These are phyloP conservation scores for Montipora sp. DNA, from an alignment of 64 coral and sea anemone genomes.

Conservation along the genomic window DNA sequence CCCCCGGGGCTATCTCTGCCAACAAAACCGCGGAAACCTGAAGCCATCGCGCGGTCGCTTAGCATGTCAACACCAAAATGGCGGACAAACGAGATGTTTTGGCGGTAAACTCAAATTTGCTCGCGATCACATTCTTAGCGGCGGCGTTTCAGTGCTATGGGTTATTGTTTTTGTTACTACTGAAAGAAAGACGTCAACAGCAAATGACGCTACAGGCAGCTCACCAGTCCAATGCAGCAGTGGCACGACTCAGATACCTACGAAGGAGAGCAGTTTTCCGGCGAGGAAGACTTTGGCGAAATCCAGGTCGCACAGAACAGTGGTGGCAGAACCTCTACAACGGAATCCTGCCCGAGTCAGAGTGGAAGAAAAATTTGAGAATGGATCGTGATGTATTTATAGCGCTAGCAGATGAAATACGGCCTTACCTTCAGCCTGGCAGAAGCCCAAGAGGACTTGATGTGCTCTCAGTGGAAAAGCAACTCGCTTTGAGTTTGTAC, in stretches of 20 bases:
- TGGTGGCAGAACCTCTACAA: too few relatives aligned
- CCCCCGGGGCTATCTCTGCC: too few relatives aligned
- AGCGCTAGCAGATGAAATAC: conserved; percentile 32
- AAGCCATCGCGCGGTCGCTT: not conserved
- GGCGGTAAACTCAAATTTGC: conserved; percentile 11
- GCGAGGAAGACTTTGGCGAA: conserved; percentile 20
- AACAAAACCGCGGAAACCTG: not conserved
- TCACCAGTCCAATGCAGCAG: not conserved
- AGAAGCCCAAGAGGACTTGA: not conserved
- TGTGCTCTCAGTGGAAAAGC: conserved; percentile 30
- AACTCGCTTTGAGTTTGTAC: conserved; percentile 50
- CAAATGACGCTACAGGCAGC: not conserved
- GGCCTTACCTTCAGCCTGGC: conserved; percentile 1
- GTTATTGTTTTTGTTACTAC: conserved; percentile 7
- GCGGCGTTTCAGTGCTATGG: conserved; percentile 20
- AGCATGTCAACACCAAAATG: conserved; percentile 4
- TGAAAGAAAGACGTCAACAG: not conserved
- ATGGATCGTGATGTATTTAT: conserved; percentile 56
- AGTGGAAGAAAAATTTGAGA: conserved; percentile 69
- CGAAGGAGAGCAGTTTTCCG: conserved; percentile 34
- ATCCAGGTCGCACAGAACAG: conserved; percentile 52
- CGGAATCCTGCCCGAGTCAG: too few relatives aligned
- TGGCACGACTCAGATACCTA: conserved; percentile 12
- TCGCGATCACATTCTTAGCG: not conserved
- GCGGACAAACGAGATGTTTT: not conserved